Percentiles rank a stretch among this genome's conserved stretches.
Evolutionary conservation across 2,888 invertebrate species (phyloP).

Genomic region (Eulithis testata): DNA sequence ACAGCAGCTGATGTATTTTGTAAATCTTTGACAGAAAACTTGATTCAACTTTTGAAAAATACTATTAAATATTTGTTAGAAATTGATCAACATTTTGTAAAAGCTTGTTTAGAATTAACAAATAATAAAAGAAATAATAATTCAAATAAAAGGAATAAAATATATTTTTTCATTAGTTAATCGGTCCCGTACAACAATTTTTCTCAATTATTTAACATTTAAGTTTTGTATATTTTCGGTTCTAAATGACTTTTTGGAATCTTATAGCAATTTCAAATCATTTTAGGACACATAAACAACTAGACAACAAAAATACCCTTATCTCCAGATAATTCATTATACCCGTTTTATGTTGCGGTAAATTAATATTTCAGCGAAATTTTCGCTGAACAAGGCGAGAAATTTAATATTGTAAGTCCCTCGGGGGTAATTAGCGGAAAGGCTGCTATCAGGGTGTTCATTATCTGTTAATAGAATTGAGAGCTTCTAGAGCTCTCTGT

Average conservation of each 20-base stretch:
- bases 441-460: constrained; percentile 68
- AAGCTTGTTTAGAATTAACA: too few species aligned
- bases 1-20: too few species aligned
- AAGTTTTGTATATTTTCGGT: neutral
- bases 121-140: too few species aligned
- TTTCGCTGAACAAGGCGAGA: constrained; percentile 54
- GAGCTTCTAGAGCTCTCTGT: constrained; percentile 59
- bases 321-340: constrained; percentile 46
- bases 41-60: too few species aligned
- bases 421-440: constrained; percentile 67
- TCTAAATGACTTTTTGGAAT: neutral
- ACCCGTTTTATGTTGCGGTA: constrained; percentile 51
- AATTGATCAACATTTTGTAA: too few species aligned
- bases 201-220: too few species aligned
- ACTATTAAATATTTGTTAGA: too few species aligned
- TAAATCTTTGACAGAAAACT: too few species aligned
- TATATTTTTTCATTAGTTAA: too few species aligned
- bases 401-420: constrained; percentile 69
- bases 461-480: constrained; percentile 74
- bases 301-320: constrained; percentile 26
- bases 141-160: too few species aligned
- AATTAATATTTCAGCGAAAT: constrained; percentile 56
- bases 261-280: neutral
- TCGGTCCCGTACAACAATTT: too few species aligned
- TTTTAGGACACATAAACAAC: neutral